Evolutionary conservation across 2,113 vertebrate genomes (phyloP), one percentile per base, ranked within the genome.

Genomic region (Gavialis gangeticus): DNA sequence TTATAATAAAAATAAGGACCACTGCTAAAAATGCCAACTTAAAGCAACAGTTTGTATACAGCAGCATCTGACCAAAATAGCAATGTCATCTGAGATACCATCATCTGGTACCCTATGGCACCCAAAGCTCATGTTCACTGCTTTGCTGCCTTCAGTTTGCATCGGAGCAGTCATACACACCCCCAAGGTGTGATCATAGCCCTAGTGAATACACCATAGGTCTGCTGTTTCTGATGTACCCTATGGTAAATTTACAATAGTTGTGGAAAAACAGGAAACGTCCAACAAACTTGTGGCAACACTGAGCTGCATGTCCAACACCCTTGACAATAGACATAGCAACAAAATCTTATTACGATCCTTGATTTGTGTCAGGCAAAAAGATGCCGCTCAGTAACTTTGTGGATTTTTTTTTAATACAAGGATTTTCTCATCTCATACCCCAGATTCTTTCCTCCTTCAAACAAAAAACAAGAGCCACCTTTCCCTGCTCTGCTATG

Each of bases 141-240:
- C 66, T 34, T 28, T 3, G 6, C 15, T 54, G 73, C 30, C 54
- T 37, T 6, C 27, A 4, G 34, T 4, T 55, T 24, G 6, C 58
- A 19, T 17, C 0, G 5, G 12, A 54, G 30, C 77, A 76, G 66
- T 75, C 14, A n/a, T 18, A 14, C 7, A 7, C 2, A 2, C 1
- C 56, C 8, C 56, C 8, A 16, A 0, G 25, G 9, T 46, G 3
- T 27, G 12, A 2, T 4, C 34, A 1, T 60, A 3, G 1, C 0
- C 1, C n/a, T 10, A 6, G 16, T 0, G 0, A 19, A 37, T 0
- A 4, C 37, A 3, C 64, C 1, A 8, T 57, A 75, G 19, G 56
- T n/a, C 54, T 0, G 4, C 2, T 19, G 13, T 34, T 18, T 1
- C 2, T n/a, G 10, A 16, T 18, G 60, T 17, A 54, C 3, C 12